Base-by-base conservation (phyloP, 2,888 invertebrate genomes). In the Diloba caeruleocephala region DNA sequence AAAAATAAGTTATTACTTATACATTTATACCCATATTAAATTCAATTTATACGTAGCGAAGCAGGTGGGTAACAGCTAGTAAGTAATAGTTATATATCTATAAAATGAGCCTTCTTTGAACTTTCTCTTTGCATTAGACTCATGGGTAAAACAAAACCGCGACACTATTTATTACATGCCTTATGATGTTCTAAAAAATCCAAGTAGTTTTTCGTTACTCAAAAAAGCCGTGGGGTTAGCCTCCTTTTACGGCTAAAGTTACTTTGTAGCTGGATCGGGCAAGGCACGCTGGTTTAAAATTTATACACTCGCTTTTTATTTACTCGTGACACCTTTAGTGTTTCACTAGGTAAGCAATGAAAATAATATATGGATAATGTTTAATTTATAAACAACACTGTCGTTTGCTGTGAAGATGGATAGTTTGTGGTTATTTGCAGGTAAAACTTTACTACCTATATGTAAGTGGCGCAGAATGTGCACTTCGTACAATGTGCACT, bases 91-190 rank as follows among this genome's bases (percentile, higher is more conserved):
- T n/a, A n/a, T n/a, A n/a, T n/a, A n/a, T n/a, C n/a, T n/a, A n/a
- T n/a, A 7, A 21, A 21, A 4, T 21, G 5, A 21, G 5, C 1
- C 21, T 7, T 21, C 21, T 1, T 21, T 7, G 67, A 78, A 82
- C 81, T 84, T 84, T 85, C 85, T 80, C 79, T 56, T 48, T 15
- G 32, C 41, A 12, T 52, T 62, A 64, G 56, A 73, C 72, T 68
- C 78, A 83, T 81, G 63, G 85, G 82, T 85, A 82, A 85, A 85
- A 87, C 67, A 81, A 85, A 83, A 87, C 84, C 79, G 78, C 81
- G 77, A 79, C 66, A 78, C 44, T 87, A 89, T 89, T 89, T 89
- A 77, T 76, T 70, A 67, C 69, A 82, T 79, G 66, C 87, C 87
- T 84, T 87, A 84, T 82, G 82, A 89, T 84, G 71, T 74, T 71